Base-by-base conservation (phyloP, 2,113 vertebrate species). In the Chloebia gouldiae region DNA sequence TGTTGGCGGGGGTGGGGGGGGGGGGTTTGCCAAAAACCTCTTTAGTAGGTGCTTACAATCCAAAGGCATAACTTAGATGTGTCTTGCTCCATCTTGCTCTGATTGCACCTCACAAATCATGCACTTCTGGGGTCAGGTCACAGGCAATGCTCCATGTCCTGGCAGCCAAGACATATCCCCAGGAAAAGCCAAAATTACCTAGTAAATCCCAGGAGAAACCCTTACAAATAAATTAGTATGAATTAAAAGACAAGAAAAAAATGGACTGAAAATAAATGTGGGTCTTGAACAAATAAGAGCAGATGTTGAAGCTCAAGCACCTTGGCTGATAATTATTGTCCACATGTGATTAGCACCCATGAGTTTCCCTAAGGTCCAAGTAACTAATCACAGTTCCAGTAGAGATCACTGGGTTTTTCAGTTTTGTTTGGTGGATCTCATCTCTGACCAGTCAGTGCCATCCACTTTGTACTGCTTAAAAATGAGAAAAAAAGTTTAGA, bases 231-330 rank as follows among this genome's bases (percentile, higher is more conserved):
- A 69, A 79, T 61, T 37, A 44, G 51, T 50, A 82, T 69, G 76
- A 70, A 92, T 65, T 86, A 76, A 72, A 94, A 51, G 39, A 84
- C 16, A 80, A 73, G 28, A 17, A 37, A 86, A 37, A 72, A 69
- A 39, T 3, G 10, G 11, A 80, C 25, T 51, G 42, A 77, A 91
- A 50, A 85, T 19, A 80, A 86, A 69, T 15, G 13, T 11, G 24
- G 2, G 2, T 23, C 86, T 82, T 63, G 9, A 84, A 92, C 27
- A 91, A 79, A n/a, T 19, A 64, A 37, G 30, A 86, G 27, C 35
- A 88, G 45, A 80, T 31, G 30, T 80, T 24, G 50, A 80, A 87
- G 61, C 37, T 81, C 5, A 7, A 30, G 39, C n/a, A 59, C 18
- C 22, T 19, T 82, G 50, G 11, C 33, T 89, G 13, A 9, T 59